Evolutionary conservation across 2,797 vertebrate species (phyloP).

Genomic region (Scomberomorus guttatus): DNA sequence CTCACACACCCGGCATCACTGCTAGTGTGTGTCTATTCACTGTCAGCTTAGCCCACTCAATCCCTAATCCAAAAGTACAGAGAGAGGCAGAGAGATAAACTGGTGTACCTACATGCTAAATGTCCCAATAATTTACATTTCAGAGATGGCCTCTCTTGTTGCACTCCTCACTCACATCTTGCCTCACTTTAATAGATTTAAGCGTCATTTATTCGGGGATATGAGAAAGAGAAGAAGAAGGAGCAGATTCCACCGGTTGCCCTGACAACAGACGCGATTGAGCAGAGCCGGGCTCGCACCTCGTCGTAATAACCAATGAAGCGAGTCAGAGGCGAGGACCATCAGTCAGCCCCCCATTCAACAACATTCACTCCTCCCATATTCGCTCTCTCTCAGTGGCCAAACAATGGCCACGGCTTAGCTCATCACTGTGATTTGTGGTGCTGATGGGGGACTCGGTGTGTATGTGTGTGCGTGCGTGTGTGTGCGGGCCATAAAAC

Average conservation of each 20-base stretch:
- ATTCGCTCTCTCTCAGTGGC: conserved; percentile 48
- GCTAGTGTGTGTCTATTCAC: conserved; percentile 63
- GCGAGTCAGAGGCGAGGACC: conserved; percentile 49
- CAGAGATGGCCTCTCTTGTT: conserved; percentile 6
- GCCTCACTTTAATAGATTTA: conserved; percentile 10
- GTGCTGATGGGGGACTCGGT: conserved; percentile 22
- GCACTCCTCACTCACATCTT: neutral
- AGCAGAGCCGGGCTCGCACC: conserved; percentile 47
- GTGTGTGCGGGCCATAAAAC: conserved; percentile 11
- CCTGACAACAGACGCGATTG: conserved; percentile 77
- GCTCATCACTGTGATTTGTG: conserved; percentile 50
- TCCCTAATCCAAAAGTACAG: conserved; percentile 65
- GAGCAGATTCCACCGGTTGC: conserved; percentile 74
- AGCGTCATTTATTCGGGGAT: conserved; percentile 35
- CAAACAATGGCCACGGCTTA: conserved; percentile 47
- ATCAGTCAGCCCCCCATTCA: conserved; percentile 70
- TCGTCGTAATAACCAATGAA: conserved; percentile 43
- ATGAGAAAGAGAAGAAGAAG: conserved; percentile 4
- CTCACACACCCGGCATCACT: conserved; percentile 69
- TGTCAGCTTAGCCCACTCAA: conserved; percentile 69
- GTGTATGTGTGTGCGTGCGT: conserved; percentile 25
- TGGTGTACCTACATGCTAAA: conserved; percentile 32
- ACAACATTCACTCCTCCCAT: conserved; percentile 43
- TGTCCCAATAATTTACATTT: conserved; percentile 18
- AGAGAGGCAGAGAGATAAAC: conserved; percentile 33